A percentile compares a stretch with the other conserved stretches of the same genome.
phyloP scores from a whole-genome alignment of 2,113 vertebrate genomes.

The Psittacara wagleri region DNA sequence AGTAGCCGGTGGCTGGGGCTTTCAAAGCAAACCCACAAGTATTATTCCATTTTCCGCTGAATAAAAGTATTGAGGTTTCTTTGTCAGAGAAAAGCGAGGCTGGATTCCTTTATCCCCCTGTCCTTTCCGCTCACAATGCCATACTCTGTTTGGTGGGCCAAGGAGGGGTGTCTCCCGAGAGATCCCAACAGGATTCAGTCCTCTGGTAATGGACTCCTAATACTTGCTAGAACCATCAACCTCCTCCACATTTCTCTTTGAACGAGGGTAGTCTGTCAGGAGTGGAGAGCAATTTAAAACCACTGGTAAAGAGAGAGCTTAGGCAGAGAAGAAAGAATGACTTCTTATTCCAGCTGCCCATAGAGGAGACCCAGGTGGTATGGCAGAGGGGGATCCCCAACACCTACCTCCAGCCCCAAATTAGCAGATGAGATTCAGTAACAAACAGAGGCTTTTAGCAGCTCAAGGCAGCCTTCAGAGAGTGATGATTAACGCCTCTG shows the following conservation, averaged over 20 bases:
- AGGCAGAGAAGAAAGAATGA: slow-evolving; percentile 66
- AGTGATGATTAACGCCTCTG: slow-evolving; percentile 81
- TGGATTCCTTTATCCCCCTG: slow-evolving; percentile 40
- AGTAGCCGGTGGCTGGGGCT: not conserved
- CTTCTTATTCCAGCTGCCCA: slow-evolving; percentile 82
- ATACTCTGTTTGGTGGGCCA: slow-evolving; percentile 46
- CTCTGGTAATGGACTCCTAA: slow-evolving; percentile 60
- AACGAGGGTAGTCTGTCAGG: slow-evolving; percentile 84
- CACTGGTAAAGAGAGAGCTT: slow-evolving; percentile 73
- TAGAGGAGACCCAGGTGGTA: slow-evolving; percentile 81
- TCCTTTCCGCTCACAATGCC: slow-evolving; percentile 24
- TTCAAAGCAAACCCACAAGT: not conserved
- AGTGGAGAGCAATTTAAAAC: slow-evolving; percentile 89
- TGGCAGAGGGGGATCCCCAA: slow-evolving; percentile 68
- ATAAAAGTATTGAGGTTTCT: slow-evolving; percentile 48
- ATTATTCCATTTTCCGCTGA: not conserved
- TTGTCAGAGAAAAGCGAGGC: not conserved
- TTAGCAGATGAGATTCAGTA: slow-evolving; percentile 65
- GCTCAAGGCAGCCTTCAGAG: slow-evolving; percentile 76
- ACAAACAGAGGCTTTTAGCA: slow-evolving; percentile 62
- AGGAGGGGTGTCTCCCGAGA: slow-evolving; percentile 9
- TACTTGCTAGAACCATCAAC: slow-evolving; percentile 10
- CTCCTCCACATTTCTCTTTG: slow-evolving; percentile 79
- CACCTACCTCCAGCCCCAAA: slow-evolving; percentile 24
- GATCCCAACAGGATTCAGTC: slow-evolving; percentile 43